Conservation (phyloP, 2,888 invertebrate species). For the Melinopterus prodromus region DNA sequence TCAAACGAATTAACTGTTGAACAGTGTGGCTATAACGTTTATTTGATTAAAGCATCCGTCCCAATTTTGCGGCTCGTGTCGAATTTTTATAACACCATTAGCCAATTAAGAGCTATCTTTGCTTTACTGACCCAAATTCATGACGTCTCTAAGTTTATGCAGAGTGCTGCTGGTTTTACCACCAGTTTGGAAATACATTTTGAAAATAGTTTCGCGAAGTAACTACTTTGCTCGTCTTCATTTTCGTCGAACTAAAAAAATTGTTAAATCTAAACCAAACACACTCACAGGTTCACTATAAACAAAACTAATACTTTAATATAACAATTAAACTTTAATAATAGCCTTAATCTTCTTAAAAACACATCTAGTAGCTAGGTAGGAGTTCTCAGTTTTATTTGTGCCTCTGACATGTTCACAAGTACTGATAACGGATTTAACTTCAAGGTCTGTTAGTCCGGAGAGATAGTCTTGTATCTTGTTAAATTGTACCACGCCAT, state of each 20-base stretch:
- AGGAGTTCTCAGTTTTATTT: constrained; percentile 38
- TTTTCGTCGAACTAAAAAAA: no score
- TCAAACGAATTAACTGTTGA: neutral
- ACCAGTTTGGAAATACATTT: no score
- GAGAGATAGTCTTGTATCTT: constrained; percentile 48
- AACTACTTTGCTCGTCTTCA: no score
- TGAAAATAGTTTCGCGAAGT: no score
- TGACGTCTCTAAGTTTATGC: no score
- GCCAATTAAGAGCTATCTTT: no score
- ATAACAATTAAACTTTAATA: constrained; percentile 28
- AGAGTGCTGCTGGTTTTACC: no score
- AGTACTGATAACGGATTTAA: constrained; percentile 33
- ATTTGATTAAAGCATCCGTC: neutral
- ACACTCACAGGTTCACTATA: neutral
- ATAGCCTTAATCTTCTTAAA: constrained; percentile 37
- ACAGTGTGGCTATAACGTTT: neutral
- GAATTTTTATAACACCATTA: neutral
- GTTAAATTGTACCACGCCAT: constrained; percentile 50
- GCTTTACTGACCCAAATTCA: no score
- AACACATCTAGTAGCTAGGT: constrained; percentile 38
- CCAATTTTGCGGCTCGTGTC: neutral
- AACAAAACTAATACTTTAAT: neutral
- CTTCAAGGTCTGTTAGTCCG: constrained; percentile 38
- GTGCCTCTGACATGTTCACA: constrained; percentile 37
- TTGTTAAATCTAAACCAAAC: no score